Conservation (phyloP, 2,888 invertebrate species). For the Phorcus lineatus region DNA sequence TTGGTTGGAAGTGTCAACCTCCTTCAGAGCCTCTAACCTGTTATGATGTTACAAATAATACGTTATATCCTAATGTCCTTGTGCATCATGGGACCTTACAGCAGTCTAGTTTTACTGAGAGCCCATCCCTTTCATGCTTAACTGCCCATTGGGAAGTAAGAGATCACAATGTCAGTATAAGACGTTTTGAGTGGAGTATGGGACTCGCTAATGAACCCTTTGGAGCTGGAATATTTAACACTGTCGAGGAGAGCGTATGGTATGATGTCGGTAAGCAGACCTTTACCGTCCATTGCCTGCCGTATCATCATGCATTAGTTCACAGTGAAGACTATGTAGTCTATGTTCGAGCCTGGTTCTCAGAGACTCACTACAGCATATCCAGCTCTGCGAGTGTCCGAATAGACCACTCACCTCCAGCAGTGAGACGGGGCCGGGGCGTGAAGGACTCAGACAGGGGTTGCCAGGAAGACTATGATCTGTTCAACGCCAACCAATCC, state of each 20-base stretch:
- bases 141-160: not conserved
- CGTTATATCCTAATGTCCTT: not conserved
- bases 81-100: not conserved
- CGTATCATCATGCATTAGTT: slow-evolving; percentile 27
- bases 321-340: slow-evolving; percentile 4
- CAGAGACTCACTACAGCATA: not conserved
- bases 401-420: slow-evolving; percentile 22
- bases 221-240: slow-evolving; percentile 44
- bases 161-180: not conserved
- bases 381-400: not conserved
- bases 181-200: slow-evolving; percentile 47
- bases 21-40: not conserved
- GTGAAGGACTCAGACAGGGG: not conserved
- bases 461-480: not conserved
- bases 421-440: not conserved
- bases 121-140: not conserved
- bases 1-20: slow-evolving; percentile 5
- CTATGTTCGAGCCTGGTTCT: slow-evolving; percentile 15
- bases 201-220: slow-evolving; percentile 33
- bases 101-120: not conserved
- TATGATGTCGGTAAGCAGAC: slow-evolving; percentile 38
- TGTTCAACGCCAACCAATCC: not conserved
- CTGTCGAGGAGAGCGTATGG: slow-evolving; percentile 37
- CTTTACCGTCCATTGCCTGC: slow-evolving; percentile 39
- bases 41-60: not conserved